Conservation (phyloP, 2,888 invertebrate genomes). For the Thera britannica region DNA sequence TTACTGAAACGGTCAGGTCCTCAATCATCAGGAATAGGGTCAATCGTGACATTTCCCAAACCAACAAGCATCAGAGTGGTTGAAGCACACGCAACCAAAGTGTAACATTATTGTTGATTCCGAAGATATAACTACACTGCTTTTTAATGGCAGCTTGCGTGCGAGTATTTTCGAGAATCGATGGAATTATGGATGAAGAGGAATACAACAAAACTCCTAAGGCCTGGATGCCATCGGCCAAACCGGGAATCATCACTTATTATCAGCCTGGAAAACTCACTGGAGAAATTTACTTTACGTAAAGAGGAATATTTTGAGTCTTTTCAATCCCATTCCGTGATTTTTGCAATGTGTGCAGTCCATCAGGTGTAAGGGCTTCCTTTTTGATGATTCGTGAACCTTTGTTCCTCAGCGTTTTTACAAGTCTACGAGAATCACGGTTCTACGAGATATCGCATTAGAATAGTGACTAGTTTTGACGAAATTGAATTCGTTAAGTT, state of each 20-base stretch:
- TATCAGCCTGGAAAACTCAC: too few species aligned
- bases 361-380: too few species aligned
- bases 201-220: constrained; percentile 1
- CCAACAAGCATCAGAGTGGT: constrained; percentile 20
- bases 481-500: neutral
- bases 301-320: too few species aligned
- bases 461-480: neutral
- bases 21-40: constrained; percentile 28
- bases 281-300: too few species aligned
- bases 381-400: too few species aligned
- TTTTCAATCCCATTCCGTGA: too few species aligned
- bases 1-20: constrained; percentile 7
- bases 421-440: too few species aligned
- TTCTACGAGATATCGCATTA: too few species aligned
- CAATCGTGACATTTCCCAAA: constrained; percentile 21
- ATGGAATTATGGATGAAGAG: constrained; percentile 24
- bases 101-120: constrained; percentile 31
- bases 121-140: constrained; percentile 24
- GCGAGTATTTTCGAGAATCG: constrained; percentile 40
- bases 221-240: neutral
- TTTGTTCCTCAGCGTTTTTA: too few species aligned
- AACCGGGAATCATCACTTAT: neutral
- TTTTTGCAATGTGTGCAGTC: too few species aligned
- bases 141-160: constrained; percentile 33
- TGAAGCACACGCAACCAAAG: constrained; percentile 23